A percentile compares a stretch with the other conserved stretches of the same genome.
These are phyloP conservation scores for Sebastes vulpes DNA, from an alignment of 2,797 vertebrate species.

Conservation along the genomic window DNA sequence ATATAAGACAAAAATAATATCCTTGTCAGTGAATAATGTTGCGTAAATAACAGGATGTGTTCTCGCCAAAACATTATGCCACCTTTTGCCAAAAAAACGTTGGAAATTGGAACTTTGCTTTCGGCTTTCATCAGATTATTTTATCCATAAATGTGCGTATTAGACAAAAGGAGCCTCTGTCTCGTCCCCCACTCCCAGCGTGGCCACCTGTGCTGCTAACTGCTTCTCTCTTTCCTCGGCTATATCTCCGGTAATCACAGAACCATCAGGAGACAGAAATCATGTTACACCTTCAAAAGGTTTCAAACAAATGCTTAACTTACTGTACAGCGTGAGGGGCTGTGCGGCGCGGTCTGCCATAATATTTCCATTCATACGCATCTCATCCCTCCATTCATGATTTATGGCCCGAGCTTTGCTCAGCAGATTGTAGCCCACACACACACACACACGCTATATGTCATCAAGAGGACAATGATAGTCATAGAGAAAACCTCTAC, in stretches of 20 bases:
- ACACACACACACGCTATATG: slow-evolving; percentile 35
- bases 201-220: slow-evolving; percentile 64
- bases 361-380: slow-evolving; percentile 51
- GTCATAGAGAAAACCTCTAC: slow-evolving; percentile 49
- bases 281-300: slow-evolving; percentile 67
- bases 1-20: slow-evolving; percentile 11
- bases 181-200: neutral
- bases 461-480: slow-evolving; percentile 73
- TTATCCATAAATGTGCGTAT: slow-evolving; percentile 27
- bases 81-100: slow-evolving; percentile 39
- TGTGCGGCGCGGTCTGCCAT: slow-evolving; percentile 47
- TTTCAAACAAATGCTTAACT: slow-evolving; percentile 47
- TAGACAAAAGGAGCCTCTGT: slow-evolving; percentile 69
- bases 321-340: slow-evolving; percentile 5
- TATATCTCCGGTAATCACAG: slow-evolving; percentile 48
- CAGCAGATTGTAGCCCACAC: slow-evolving; percentile 37
- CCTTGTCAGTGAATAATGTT: slow-evolving; percentile 20
- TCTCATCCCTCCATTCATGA: slow-evolving; percentile 41
- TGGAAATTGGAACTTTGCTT: slow-evolving; percentile 49
- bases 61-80: slow-evolving; percentile 26
- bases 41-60: slow-evolving; percentile 35
- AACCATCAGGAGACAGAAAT: slow-evolving; percentile 49
- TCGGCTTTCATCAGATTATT: slow-evolving; percentile 45
- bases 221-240: slow-evolving; percentile 42
- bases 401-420: slow-evolving; percentile 53